Evolutionary conservation across 1,140 invertebrate species (phyloP), one percentile per base, ranked within the genome.

Genomic region (Copidosoma floridanum): DNA sequence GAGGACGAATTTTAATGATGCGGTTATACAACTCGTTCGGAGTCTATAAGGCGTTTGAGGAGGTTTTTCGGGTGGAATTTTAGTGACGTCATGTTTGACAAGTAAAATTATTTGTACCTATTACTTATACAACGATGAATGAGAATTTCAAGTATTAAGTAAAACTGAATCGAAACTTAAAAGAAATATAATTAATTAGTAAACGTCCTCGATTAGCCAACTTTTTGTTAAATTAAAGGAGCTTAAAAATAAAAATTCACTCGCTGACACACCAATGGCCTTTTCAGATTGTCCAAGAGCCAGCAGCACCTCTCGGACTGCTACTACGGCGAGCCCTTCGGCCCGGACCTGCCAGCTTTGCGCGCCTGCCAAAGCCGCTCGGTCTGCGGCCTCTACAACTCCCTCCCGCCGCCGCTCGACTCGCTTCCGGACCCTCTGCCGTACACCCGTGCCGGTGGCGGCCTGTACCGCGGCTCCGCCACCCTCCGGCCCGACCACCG

Each of bases 261-360:
- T 16, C 47, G 0, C 16, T 1, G 3, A 35, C 2, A 23, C 10
- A 40, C n/a, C 20, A 10, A 16, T 54, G 16, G 47, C 32, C 5
- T 47, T 23, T 29, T 43, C 65, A 80, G 79, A 66, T 64, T 81
- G n/a, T 78, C 69, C 1, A 81, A 79, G 59, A 80, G 78, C 58
- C 79, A 81, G 48, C 79, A 80, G 53, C 77, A 81, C 43, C 69
- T 81, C 0, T 73, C 68, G 11, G 78, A 77, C 18, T 74, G 71
- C 4, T 78, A 76, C 66, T 32, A 32, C 29, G 29, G 6, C 29
- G 77, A 81, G 10, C 66, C 70, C 55, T 74, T 70, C 57, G 73
- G 68, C 6, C 65, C 75, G 78, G 18, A 18, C 57, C 5, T 16
- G n/a, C 10, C 48, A 20, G 2, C 21, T 10, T 41, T 5, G 4